Conservation (phyloP, 1,140 invertebrate species). For the Phthorimaea operculella region DNA sequence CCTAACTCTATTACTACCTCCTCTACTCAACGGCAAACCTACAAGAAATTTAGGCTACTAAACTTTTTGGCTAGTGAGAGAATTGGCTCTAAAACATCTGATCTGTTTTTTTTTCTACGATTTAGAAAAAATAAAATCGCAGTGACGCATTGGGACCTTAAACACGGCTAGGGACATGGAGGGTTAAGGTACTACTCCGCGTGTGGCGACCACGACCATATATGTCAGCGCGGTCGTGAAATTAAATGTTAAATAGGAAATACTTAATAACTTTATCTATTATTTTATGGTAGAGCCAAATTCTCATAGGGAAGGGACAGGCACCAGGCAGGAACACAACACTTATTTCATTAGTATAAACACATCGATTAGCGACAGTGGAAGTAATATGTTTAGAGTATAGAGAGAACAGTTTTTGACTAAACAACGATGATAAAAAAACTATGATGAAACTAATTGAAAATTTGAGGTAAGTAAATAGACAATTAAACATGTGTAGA, state of each 20-base stretch:
- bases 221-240: no score
- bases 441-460: no score
- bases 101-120: conserved; percentile 4
- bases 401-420: not conserved
- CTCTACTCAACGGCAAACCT: conserved; percentile 65
- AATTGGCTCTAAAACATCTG: conserved; percentile 29
- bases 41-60: conserved; percentile 21
- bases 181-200: not conserved
- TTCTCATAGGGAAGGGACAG: conserved; percentile 36
- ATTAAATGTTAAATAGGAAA: no score
- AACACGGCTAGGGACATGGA: not conserved
- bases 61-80: conserved; percentile 37
- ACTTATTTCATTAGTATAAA: conserved; percentile 13
- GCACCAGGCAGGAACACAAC: conserved; percentile 53
- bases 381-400: not conserved
- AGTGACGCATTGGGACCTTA: not conserved
- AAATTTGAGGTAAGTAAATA: no score
- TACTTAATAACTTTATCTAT: no score
- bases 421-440: no score
- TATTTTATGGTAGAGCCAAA: conserved; percentile 23
- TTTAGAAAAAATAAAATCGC: conserved; percentile 5
- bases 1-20: conserved; percentile 63
- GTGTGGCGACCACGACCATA: no score
- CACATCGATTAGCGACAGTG: not conserved
- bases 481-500: no score